phyloP scores from a whole-genome alignment of 2,113 vertebrate genomes.

The Lipophrys pholis region DNA sequence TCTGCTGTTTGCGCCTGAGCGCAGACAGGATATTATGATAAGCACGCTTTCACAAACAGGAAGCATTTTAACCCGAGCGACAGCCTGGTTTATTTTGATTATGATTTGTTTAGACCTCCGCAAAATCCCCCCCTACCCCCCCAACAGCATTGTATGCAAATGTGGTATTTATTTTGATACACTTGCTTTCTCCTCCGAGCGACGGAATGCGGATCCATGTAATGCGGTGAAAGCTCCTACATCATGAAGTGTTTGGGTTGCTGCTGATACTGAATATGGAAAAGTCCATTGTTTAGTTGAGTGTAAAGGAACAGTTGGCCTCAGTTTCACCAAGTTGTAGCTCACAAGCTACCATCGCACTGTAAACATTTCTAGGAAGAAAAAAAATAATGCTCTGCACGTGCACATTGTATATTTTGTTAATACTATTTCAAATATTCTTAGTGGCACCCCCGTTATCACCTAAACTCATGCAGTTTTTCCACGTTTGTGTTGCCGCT shows the following conservation, averaged over 20 bases:
- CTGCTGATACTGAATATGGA: neutral
- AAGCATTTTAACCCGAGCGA: slow-evolving; percentile 66
- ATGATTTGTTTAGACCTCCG: slow-evolving; percentile 62
- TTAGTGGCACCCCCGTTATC: too few species aligned
- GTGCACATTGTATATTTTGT: too few species aligned
- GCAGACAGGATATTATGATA: slow-evolving; percentile 70
- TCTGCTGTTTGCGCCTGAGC: slow-evolving; percentile 44
- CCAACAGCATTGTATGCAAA: slow-evolving; percentile 66
- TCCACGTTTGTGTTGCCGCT: slow-evolving; percentile 44
- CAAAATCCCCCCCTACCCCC: slow-evolving; percentile 16
- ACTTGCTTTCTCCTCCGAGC: slow-evolving; percentile 30
- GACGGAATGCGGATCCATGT: slow-evolving; percentile 58
- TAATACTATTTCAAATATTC: too few species aligned
- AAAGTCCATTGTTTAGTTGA: slow-evolving; percentile 41
- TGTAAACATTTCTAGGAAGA: too few species aligned
- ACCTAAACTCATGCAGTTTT: neutral
- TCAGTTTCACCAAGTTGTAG: slow-evolving; percentile 2
- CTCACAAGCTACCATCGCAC: neutral
- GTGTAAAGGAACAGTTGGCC: slow-evolving; percentile 2
- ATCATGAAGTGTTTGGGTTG: slow-evolving; percentile 34
- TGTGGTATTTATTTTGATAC: slow-evolving; percentile 60
- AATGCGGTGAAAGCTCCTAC: slow-evolving; percentile 48
- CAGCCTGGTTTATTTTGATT: slow-evolving; percentile 62
- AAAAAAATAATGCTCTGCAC: too few species aligned
- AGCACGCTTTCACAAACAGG: slow-evolving; percentile 68